Evolutionary conservation across 1,140 invertebrate genomes (phyloP), one percentile per base, ranked within the genome.

Genomic region (Acarapis woodi): DNA sequence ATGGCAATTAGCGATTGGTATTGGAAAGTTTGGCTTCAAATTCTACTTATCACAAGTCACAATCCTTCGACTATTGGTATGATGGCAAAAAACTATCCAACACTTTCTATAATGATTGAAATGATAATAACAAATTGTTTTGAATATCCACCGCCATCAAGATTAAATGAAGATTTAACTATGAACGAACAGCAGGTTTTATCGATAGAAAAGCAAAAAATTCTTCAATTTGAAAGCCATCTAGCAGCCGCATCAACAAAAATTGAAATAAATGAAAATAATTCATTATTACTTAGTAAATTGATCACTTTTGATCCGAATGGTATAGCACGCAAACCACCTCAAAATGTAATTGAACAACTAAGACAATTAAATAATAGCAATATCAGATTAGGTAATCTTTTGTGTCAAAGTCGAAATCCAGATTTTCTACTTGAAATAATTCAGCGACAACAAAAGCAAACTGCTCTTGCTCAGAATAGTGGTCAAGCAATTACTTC

Each of bases 61-160:
- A 93, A 93, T 66, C 80, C 85, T 1, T 57, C 62, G 0, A 67
- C 67, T 12, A 80, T 90, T 58, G 87, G 85, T 2, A 65, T 66
- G 42, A 58, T 71, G 32, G 78, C 71, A 19, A 68, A 73, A 47
- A 71, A 71, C 42, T 93, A 88, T 60, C 79, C 83, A n/a, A 90
- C 75, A 32, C 61, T 94, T 34, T 65, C 76, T 46, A 71, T 70
- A 41, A 61, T 94, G 29, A 90, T 93, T 64, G 83, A 96, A 62
- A 87, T 87, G 72, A 85, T 80, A 48, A 93, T 96, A 47, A 94
- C 85, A 5, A 85, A 79, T 47, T 64, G 71, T 50, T 77, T 73
- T 49, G 60, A 62, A 12, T 78, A 72, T 51, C 73, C 73, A 14
- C 70, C 70, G 3, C 67, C 70, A 50, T 65, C 66, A 25, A 61